Conservation (phyloP, 35 echinoderm and acorn worm species). For the Stichopus chloronotus region DNA sequence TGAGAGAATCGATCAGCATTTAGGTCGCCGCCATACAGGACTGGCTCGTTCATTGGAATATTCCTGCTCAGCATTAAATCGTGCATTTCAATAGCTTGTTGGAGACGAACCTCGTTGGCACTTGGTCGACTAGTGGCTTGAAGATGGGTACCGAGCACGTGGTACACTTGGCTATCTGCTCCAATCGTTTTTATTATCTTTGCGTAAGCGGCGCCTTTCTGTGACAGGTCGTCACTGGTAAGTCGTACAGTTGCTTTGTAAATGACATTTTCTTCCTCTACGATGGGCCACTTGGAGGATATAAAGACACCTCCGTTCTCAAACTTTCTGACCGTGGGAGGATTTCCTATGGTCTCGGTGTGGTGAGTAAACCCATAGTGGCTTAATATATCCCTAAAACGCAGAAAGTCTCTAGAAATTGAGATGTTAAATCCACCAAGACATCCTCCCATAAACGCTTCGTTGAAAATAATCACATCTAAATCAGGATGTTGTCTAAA, state of each 20-base stretch:
- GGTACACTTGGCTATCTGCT: conserved; percentile 55
- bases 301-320: conserved; percentile 97
- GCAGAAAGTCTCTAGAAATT: conserved; percentile 45
- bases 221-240: conserved; percentile 71
- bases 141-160: conserved; percentile 89
- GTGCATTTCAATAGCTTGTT: conserved; percentile 78
- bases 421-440: conserved; percentile 65
- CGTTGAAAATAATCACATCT: conserved; percentile 89
- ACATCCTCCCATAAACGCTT: conserved; percentile 94
- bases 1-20: conserved; percentile 53
- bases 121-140: conserved; percentile 59
- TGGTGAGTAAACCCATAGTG: conserved; percentile 82
- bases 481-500: conserved; percentile 80
- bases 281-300: conserved; percentile 90
- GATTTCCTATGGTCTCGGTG: conserved; percentile 75
- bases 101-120: conserved; percentile 56
- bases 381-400: conserved; percentile 73
- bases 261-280: conserved; percentile 64
- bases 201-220: conserved; percentile 88
- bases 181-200: conserved; percentile 82
- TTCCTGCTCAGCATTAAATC: conserved; percentile 67
- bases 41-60: conserved; percentile 76
- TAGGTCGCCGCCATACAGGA: conserved; percentile 88
- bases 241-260: conserved; percentile 40
- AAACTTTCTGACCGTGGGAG: conserved; percentile 38